phyloP scores from a whole-genome alignment of 2,888 invertebrate species.

The Agrochola litura region DNA sequence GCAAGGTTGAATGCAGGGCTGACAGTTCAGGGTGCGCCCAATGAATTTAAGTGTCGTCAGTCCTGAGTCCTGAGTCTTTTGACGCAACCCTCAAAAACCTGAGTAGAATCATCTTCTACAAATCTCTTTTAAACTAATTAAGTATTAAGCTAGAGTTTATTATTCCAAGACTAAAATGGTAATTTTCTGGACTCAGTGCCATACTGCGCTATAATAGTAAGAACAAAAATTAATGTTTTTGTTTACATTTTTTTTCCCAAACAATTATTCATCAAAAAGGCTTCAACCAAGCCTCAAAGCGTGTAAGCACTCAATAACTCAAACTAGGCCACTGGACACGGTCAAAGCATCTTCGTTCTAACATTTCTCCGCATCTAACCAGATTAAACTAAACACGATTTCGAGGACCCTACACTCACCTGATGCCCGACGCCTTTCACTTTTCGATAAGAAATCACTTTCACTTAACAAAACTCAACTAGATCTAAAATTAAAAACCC shows the following conservation, averaged over 20 bases:
- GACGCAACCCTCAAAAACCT: too few species aligned
- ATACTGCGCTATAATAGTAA: too few species aligned
- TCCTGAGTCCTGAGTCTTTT: too few species aligned
- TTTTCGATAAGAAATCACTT: conserved; percentile 84
- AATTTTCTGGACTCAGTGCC: too few species aligned
- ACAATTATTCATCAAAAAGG: conserved; percentile 1
- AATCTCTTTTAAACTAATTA: too few species aligned
- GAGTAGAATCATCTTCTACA: too few species aligned
- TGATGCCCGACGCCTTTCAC: conserved; percentile 82
- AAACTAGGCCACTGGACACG: conserved; percentile 71
- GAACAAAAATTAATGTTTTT: neutral
- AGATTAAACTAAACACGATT: conserved; percentile 77
- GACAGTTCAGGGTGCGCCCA: too few species aligned
- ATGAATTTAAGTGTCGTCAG: too few species aligned
- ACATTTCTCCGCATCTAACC: conserved; percentile 69
- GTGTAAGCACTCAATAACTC: conserved; percentile 27
- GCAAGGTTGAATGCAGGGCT: too few species aligned
- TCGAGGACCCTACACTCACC: conserved; percentile 78
- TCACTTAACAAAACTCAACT: conserved; percentile 76
- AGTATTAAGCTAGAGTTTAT: too few species aligned
- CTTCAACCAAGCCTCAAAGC: conserved; percentile 14
- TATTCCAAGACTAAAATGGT: too few species aligned
- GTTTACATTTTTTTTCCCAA: conserved; percentile 12
- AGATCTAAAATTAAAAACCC: conserved; percentile 61
- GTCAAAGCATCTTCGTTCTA: conserved; percentile 72